Evolutionary conservation across 2,888 invertebrate genomes (phyloP).

Genomic region (Euclidia mi): DNA sequence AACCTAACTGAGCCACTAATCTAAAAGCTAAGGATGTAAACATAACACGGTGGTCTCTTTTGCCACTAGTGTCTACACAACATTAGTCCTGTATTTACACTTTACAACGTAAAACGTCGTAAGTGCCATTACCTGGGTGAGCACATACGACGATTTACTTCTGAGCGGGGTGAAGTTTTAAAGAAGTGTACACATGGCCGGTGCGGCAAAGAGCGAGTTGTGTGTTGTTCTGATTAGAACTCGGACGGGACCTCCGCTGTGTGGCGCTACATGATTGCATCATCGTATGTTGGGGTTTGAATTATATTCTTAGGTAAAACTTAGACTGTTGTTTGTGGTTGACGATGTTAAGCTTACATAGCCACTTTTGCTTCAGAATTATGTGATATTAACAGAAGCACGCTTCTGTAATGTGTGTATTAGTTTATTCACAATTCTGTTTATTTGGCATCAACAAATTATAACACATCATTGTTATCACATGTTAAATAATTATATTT

Average conservation of each 20-base stretch:
- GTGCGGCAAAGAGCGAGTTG: slow-evolving; percentile 75
- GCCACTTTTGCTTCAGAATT: too few species aligned
- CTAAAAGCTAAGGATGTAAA: slow-evolving; percentile 77
- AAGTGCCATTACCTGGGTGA: slow-evolving; percentile 37
- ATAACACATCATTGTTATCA: too few species aligned
- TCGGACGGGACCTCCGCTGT: slow-evolving; percentile 77
- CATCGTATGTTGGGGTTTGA: slow-evolving; percentile 53
- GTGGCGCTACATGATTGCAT: slow-evolving; percentile 76
- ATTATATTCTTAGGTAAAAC: slow-evolving; percentile 56
- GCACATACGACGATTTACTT: slow-evolving; percentile 61
- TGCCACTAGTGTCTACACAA: slow-evolving; percentile 77
- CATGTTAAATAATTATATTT: too few species aligned
- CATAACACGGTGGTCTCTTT: slow-evolving; percentile 83
- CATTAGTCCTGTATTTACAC: slow-evolving; percentile 70
- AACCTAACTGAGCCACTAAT: slow-evolving; percentile 69
- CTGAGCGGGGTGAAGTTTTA: slow-evolving; percentile 61
- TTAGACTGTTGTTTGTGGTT: too few species aligned
- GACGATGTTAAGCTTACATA: too few species aligned
- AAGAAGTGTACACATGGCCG: slow-evolving; percentile 78
- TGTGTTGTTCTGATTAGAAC: slow-evolving; percentile 83
- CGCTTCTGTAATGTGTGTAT: too few species aligned
- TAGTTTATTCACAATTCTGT: too few species aligned
- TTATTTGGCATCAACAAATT: too few species aligned
- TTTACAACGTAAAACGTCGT: slow-evolving; percentile 56
- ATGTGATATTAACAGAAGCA: too few species aligned